Evolutionary conservation across 2,888 invertebrate genomes (phyloP), one percentile per base, ranked within the genome.

Genomic region (Chymomyza amoena): DNA sequence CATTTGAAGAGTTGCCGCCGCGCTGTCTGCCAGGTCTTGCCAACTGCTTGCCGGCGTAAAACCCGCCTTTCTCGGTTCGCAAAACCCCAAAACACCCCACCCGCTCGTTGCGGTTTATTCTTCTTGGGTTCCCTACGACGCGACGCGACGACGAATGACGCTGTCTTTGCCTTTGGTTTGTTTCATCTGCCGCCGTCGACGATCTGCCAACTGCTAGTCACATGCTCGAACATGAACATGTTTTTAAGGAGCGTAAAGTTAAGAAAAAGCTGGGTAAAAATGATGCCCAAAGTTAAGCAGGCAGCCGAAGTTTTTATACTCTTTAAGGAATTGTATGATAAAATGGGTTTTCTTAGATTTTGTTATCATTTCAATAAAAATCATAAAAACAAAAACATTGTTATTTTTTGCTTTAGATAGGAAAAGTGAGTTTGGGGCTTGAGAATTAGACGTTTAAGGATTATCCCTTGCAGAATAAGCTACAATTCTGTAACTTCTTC

Each of bases 171-270:
- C 61, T 77, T 78, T 74, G 75, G 76, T 88, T 84, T 81, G 81
- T 88, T 88, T 84, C 88, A 84, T 84, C 79, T 88, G 81, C 69
- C 88, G 76, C 39, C 39, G 39, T 74, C 80, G 87, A 20, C 18
- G 7, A 54, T 16, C 54, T 54, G 54, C 54, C 54, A 54, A 61
- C 61, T 36, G 18, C 18, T 39, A 60, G 10, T 16, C 60, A 61
- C 61, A 39, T 15, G 50, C 18, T 25, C 10, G 64, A 39, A 56
- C 6, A n/a, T 51, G 59, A 84, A 84, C 84, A 78, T 79, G 88
- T 87, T 87, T 87, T 73, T 20, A 65, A 75, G 70, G 66, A 79
- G 71, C 72, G 66, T 72, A 73, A 69, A 70, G 66, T 73, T 72
- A 50, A 61, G 64, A 25, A 64, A 62, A 69, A 66, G 70, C 73